Conservation (phyloP, 1,140 invertebrate genomes). For the Periplaneta americana region DNA sequence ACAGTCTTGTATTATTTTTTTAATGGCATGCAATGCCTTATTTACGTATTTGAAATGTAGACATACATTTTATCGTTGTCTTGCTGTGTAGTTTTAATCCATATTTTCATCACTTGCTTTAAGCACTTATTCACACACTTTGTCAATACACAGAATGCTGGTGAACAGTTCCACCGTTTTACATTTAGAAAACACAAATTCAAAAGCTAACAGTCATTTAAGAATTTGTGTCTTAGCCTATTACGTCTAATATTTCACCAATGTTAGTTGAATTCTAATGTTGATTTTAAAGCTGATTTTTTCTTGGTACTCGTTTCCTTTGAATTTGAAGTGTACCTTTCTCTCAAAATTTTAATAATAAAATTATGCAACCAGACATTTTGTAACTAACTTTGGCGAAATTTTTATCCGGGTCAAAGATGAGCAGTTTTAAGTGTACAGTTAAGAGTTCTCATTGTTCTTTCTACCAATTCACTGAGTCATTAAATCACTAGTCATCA, state of each 20-base stretch:
- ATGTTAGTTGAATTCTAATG: background rate
- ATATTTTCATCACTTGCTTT: background rate
- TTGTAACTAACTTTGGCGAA: background rate
- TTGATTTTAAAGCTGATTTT: background rate
- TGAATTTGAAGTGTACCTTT: background rate
- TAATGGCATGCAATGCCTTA: too few relatives aligned
- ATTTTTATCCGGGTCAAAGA: background rate
- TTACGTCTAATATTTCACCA: background rate
- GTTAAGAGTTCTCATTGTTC: background rate
- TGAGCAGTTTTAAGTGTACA: background rate
- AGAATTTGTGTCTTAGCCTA: background rate
- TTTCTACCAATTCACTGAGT: background rate
- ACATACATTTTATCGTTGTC: background rate
- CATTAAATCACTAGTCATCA: background rate
- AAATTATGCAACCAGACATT: background rate
- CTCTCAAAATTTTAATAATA: too few relatives aligned
- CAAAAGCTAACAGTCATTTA: background rate
- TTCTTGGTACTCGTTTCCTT: background rate
- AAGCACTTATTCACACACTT: background rate
- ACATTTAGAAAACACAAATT: background rate
- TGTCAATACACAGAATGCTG: background rate
- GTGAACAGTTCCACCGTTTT: background rate
- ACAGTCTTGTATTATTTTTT: background rate
- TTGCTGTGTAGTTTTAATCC: background rate
- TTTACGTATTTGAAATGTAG: background rate